These are phyloP conservation scores for Xanthia icteritia DNA, from an alignment of 2,888 invertebrate genomes.

Conservation along the genomic window DNA sequence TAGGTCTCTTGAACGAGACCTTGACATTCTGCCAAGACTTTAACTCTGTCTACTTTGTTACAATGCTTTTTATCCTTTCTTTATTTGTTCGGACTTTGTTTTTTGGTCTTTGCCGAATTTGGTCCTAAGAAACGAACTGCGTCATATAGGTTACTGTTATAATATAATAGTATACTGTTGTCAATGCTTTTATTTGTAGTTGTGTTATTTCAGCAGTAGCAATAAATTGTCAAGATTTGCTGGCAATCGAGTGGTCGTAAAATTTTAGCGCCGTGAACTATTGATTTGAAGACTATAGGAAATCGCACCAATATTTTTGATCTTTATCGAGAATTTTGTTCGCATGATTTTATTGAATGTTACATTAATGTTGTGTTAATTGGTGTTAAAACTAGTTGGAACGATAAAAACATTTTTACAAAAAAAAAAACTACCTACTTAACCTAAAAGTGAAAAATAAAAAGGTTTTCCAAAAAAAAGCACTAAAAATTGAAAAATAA, in stretches of 20 bases:
- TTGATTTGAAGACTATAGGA: slow-evolving; percentile 18
- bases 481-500: too few species aligned
- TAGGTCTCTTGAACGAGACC: slow-evolving; percentile 6
- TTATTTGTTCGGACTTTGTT: background rate
- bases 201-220: background rate
- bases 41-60: slow-evolving; percentile 1
- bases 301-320: background rate
- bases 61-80: background rate
- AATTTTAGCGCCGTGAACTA: slow-evolving; percentile 31
- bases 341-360: too few species aligned
- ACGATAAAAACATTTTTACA: too few species aligned
- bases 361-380: background rate
- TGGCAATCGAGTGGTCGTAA: slow-evolving; percentile 24
- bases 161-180: too few species aligned
- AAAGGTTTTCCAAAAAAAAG: too few species aligned
- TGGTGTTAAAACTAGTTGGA: background rate
- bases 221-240: slow-evolving; percentile 23
- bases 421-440: too few species aligned
- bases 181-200: background rate
- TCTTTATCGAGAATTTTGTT: background rate
- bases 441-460: too few species aligned
- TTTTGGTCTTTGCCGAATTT: background rate
- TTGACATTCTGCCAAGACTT: slow-evolving; percentile 34
- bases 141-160: background rate
- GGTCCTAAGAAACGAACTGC: background rate